phyloP scores from a whole-genome alignment of 1,140 invertebrate species.

The Rhizoglyphus robini region DNA sequence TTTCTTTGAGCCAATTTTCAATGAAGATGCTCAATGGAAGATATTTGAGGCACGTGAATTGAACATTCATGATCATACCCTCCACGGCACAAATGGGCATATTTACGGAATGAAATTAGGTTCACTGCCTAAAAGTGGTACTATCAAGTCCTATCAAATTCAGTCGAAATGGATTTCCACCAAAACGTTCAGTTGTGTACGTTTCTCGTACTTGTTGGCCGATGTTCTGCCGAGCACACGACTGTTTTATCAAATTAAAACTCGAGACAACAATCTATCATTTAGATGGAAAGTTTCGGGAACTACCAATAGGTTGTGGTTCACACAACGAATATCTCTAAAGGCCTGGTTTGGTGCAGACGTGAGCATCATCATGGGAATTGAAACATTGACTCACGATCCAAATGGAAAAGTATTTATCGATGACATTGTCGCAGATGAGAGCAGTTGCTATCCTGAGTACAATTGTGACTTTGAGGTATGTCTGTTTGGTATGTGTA shows the following conservation, averaged over 20 bases:
- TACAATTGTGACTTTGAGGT: conserved; percentile 1
- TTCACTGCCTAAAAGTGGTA: no score
- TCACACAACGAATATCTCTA: neutral
- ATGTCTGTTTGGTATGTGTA: no score
- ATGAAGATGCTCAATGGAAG: neutral
- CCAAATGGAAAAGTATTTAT: neutral
- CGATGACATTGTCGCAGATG: neutral
- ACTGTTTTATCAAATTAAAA: neutral
- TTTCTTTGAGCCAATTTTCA: neutral
- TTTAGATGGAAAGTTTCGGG: neutral
- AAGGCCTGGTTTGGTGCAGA: neutral
- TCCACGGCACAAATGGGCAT: neutral
- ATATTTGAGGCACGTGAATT: neutral
- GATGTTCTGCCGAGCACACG: neutral
- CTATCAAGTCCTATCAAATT: no score
- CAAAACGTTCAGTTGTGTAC: neutral
- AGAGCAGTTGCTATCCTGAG: neutral
- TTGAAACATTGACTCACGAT: no score
- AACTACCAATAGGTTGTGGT: neutral
- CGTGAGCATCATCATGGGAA: no score
- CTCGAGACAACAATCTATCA: neutral
- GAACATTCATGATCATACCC: neutral
- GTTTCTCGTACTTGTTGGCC: neutral
- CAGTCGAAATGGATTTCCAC: neutral
- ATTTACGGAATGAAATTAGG: neutral